Evolutionary conservation across 2,113 vertebrate species (phyloP).

Genomic region (Kryptolebias marmoratus): DNA sequence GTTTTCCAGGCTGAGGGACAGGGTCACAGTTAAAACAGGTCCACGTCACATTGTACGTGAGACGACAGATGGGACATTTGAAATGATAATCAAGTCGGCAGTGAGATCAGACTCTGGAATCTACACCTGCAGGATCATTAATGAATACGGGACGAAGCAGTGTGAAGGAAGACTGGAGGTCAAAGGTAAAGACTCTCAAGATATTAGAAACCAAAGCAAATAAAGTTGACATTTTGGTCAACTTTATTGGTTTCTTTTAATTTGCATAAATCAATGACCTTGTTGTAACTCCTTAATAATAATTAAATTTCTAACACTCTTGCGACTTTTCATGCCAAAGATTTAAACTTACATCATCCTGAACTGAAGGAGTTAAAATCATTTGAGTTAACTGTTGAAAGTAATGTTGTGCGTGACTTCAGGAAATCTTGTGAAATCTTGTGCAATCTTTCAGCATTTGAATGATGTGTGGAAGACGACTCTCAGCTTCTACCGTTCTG

Average conservation of each 20-base stretch:
- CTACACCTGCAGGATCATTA: slow-evolving; percentile 97
- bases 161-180: slow-evolving; percentile 93
- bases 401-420: no score
- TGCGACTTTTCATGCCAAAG: no score
- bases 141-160: slow-evolving; percentile 95
- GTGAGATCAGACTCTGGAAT: slow-evolving; percentile 87
- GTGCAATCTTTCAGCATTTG: no score
- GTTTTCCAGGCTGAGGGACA: slow-evolving; percentile 89
- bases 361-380: no score
- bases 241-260: neutral
- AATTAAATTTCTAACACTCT: no score
- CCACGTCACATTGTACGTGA: slow-evolving; percentile 84
- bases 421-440: no score
- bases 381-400: no score
- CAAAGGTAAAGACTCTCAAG: slow-evolving; percentile 84
- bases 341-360: no score
- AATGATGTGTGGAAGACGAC: no score
- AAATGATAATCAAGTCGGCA: slow-evolving; percentile 86
- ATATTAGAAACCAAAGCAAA: neutral
- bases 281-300: no score
- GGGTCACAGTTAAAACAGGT: slow-evolving; percentile 90
- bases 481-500: no score
- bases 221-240: neutral
- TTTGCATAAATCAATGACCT: no score
- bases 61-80: slow-evolving; percentile 82